Evolutionary conservation across 2,888 invertebrate species (phyloP), one percentile per base, ranked within the genome.

Genomic region (Melinopterus prodromus): DNA sequence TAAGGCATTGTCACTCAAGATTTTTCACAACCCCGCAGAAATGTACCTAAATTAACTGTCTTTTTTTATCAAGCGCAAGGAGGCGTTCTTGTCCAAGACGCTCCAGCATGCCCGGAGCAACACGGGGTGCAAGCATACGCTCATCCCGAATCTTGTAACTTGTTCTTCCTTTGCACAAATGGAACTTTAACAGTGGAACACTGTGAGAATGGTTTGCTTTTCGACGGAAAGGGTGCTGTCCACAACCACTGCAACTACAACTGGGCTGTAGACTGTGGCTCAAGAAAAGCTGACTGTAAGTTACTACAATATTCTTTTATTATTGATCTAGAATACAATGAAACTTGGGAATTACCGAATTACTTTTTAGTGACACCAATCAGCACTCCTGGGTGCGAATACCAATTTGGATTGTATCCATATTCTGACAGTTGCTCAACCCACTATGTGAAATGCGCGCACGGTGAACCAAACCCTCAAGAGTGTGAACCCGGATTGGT

Each of bases 221-320:
- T 96, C 87, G 97, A 97, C 88, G 97, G 97, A 80, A 96, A 96
- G 87, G 97, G 97, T 1, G 93, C 94, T 16, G 95, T 96, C 0
- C 95, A 97, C 90, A 94, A 97, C 89, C 97, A 97, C 90, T 98
- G 98, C 92, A 97, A 97, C 91, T 98, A 97, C 90, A 91, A 96
- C 90, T 98, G 98, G 98, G 97, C 95, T 12, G 97, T 95, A 3
- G 93, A 97, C 83, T 98, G 97, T 87, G 97, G 95, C 77, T 90
- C 92, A 79, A 93, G 96, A 85, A 94, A 95, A 88, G 93, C 94
- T 86, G 96, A 97, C 86, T 90, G 96, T 97, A 90, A 93, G 95
- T 91, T 85, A 80, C 77, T 35, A 38, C 6, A 70, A 16, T 70
- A 70, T 6, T 70, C 16, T 16, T 16, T 71, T 71, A 5, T 71